A percentile compares a stretch with the other conserved stretches of the same genome.
phyloP scores from a whole-genome alignment of 2,113 vertebrate species.

The Muntiacus muntjak region DNA sequence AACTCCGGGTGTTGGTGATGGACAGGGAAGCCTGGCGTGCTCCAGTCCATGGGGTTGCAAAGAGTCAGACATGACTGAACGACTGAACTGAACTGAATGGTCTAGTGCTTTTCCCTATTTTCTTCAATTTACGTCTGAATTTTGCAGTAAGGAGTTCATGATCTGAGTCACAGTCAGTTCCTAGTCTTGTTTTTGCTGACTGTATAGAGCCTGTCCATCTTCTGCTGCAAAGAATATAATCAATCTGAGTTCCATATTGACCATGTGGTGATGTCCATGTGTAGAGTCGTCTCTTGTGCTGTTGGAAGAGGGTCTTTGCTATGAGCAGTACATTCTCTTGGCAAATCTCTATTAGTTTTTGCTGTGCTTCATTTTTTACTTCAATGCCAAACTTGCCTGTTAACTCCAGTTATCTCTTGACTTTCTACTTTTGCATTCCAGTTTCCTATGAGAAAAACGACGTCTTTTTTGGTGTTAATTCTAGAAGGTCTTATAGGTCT shows the following conservation, averaged over 20 bases:
- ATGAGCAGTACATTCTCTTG: background rate
- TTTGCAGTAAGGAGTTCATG: background rate
- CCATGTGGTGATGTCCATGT: background rate
- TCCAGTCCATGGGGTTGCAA: background rate
- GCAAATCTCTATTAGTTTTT: background rate
- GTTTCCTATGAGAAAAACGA: background rate
- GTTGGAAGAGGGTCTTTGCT: background rate
- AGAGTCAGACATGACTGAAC: background rate
- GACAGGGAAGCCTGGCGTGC: rapidly evolving
- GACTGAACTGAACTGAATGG: background rate
- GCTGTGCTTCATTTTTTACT: background rate
- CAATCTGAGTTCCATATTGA: background rate
- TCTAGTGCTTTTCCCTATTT: background rate
- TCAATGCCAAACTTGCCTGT: rapidly evolving
- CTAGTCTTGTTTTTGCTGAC: background rate
- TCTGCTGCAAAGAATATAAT: background rate
- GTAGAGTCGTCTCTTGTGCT: background rate
- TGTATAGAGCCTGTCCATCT: background rate
- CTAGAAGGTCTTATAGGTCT: background rate
- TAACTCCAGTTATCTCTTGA: background rate
- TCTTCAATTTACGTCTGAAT: background rate
- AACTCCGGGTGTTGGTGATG: background rate
- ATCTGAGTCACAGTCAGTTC: background rate
- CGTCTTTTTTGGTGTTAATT: background rate
- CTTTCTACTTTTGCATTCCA: background rate